These are phyloP conservation scores for Cromileptes altivelis DNA, from an alignment of 2,113 vertebrate species.

Conservation along the genomic window DNA sequence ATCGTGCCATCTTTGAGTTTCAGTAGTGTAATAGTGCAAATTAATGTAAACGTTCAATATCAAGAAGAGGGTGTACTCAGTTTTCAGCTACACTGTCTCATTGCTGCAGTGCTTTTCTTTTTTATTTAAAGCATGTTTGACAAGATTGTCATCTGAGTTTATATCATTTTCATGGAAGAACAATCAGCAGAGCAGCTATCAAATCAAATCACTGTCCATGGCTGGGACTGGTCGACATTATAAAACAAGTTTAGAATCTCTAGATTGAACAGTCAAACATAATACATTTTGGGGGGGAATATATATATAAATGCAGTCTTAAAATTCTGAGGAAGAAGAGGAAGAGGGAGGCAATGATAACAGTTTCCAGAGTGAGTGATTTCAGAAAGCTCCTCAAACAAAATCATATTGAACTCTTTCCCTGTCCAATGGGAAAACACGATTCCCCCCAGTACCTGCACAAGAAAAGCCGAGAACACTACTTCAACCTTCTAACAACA, in stretches of 20 bases:
- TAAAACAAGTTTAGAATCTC: not conserved
- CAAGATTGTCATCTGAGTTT: not conserved
- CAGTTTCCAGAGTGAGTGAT: not conserved
- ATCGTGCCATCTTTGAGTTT: not conserved
- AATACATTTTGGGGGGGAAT: not conserved
- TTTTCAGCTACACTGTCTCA: not conserved
- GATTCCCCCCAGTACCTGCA: constrained; percentile 63
- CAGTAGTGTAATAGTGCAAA: not conserved
- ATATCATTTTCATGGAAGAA: not conserved
- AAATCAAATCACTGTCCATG: constrained; percentile 5
- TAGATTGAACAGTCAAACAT: not conserved
- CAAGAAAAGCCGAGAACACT: constrained; percentile 55
- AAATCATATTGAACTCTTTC: constrained; percentile 25
- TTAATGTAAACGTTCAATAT: not conserved
- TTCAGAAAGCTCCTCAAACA: constrained; percentile 22
- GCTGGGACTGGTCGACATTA: not conserved
- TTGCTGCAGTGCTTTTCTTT: not conserved
- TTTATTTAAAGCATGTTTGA: not conserved
- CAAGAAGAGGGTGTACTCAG: not conserved
- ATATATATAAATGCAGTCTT: not conserved
- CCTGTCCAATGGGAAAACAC: constrained; percentile 56
- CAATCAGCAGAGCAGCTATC: not conserved
- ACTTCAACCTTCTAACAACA: constrained; percentile 61
- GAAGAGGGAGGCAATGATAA: not conserved
- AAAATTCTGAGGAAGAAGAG: not conserved